Evolutionary conservation across 2,888 invertebrate genomes (phyloP), one percentile per base, ranked within the genome.

Genomic region (Melangyna quadrimaculata): DNA sequence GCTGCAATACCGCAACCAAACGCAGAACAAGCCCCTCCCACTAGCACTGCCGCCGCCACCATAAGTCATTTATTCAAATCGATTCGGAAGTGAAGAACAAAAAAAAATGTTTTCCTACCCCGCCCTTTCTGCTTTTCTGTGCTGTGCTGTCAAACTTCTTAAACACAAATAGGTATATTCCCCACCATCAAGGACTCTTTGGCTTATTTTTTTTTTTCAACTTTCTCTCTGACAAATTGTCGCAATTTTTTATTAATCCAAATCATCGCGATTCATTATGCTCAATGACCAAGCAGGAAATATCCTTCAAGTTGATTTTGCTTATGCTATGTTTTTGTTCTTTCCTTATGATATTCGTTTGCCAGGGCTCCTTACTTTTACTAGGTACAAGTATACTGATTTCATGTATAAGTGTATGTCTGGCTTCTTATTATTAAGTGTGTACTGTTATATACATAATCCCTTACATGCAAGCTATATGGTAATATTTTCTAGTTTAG

Each of bases 181-280:
- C 48, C 12, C 27, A 14, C 14, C 59, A 43, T 29, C 70, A 74
- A 79, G 70, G 51, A 79, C 24, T 70, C 19, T 51, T 40, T 57
- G 72, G 32, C 29, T 24, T n/a, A 7, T 27, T 17, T 17, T 27
- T 61, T 43, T 35, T 59, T 22, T 19, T 37, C 24, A 37, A 37
- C 35, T 35, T 59, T 22, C 12, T 32, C 37, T 40, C 81, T 89
- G 89, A 89, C 88, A 89, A 88, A 89, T 89, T 88, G 87, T 88
- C 87, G 88, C 87, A 88, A 88, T 88, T 88, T 88, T 88, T 88
- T 88, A 88, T 88, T 87, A 87, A 87, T 84, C 88, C 87, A 87
- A 88, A 89, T 89, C 88, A 89, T 89, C 88, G 89, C 88, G 87
- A 88, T 88, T 89, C 89, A 88, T 88, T 88, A 89, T 87, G 87